Percentiles rank a stretch among this genome's conserved stretches.
These are phyloP conservation scores for Dunckerocampus dactyliophorus DNA, from an alignment of 2,113 vertebrate genomes.

Conservation along the genomic window DNA sequence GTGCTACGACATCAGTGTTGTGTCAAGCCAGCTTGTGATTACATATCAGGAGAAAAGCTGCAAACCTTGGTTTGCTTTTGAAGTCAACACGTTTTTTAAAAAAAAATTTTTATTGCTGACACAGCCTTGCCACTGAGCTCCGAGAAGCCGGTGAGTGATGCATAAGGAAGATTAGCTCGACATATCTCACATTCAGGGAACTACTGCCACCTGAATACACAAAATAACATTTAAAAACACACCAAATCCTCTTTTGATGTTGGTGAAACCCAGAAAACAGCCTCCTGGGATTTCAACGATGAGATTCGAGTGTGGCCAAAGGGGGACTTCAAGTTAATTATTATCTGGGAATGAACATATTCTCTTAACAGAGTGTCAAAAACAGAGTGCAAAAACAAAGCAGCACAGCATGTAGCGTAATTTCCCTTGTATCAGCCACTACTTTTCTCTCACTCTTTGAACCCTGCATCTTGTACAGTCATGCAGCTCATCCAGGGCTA, in stretches of 20 bases:
- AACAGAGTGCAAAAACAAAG: too few relatives aligned
- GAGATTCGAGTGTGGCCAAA: slow-evolving; percentile 4
- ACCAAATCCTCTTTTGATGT: slow-evolving; percentile 16
- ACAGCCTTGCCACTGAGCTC: slow-evolving; percentile 37
- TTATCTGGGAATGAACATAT: slow-evolving; percentile 9
- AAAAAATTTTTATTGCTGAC: slow-evolving; percentile 27
- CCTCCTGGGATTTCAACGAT: slow-evolving; percentile 11
- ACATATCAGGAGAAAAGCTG: slow-evolving; percentile 28
- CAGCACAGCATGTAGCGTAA: too few relatives aligned
- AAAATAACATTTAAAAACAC: slow-evolving; percentile 4
- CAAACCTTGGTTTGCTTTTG: slow-evolving; percentile 17
- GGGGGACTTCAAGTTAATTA: slow-evolving; percentile 8
- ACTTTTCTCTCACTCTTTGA: too few relatives aligned
- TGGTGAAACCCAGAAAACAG: slow-evolving; percentile 12
- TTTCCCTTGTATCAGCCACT: too few relatives aligned
- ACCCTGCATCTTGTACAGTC: too few relatives aligned
- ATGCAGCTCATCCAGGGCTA: too few relatives aligned
- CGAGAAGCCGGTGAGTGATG: slow-evolving; percentile 25
- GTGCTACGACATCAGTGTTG: slow-evolving; percentile 1
- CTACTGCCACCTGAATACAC: slow-evolving; percentile 39
- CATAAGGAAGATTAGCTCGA: slow-evolving; percentile 57
- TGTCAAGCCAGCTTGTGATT: slow-evolving; percentile 23
- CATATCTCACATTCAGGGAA: slow-evolving; percentile 35
- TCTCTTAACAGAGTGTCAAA: too few relatives aligned
- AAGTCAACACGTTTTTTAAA: slow-evolving; percentile 38